Percentiles rank a stretch among this genome's conserved stretches.
Evolutionary conservation across 2,113 vertebrate species (phyloP).

Genomic region (Pagrus major): DNA sequence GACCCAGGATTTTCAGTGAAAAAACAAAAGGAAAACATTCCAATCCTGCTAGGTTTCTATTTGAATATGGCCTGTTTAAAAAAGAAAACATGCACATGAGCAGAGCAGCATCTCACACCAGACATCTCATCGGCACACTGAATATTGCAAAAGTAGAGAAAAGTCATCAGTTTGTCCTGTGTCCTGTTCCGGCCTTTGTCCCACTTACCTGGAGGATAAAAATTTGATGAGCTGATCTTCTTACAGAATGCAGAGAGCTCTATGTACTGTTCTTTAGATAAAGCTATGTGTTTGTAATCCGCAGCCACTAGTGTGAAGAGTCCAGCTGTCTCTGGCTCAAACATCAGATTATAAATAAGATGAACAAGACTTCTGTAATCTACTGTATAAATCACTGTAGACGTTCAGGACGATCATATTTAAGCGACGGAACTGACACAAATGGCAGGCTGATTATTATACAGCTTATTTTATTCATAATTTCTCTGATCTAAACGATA

Average conservation of each 20-base stretch:
- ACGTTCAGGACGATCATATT: not conserved
- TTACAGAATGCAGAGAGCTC: conserved; percentile 45
- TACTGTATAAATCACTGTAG: not conserved
- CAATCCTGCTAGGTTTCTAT: not conserved
- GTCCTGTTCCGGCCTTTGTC: conserved; percentile 49
- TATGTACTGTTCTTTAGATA: conserved; percentile 15
- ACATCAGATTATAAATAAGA: not conserved
- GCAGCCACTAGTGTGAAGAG: not conserved
- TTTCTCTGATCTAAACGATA: not conserved
- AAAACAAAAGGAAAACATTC: conserved; percentile 1
- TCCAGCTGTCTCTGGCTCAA: not conserved
- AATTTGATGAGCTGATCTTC: conserved; percentile 69
- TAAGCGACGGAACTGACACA: not conserved
- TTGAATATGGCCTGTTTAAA: conserved; percentile 8
- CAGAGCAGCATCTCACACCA: conserved; percentile 15
- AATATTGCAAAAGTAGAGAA: conserved; percentile 50
- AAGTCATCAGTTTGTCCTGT: conserved; percentile 37
- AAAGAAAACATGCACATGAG: not conserved
- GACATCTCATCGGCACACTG: conserved; percentile 19
- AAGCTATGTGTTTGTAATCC: conserved; percentile 17
- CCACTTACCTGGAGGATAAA: conserved; percentile 62
- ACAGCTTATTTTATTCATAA: not conserved
- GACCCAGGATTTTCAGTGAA: conserved; percentile 11
- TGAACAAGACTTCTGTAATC: not conserved
- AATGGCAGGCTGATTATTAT: not conserved